Evolutionary conservation across 2,888 invertebrate genomes (phyloP).

Genomic region (Drosophila austrosaltans): DNA sequence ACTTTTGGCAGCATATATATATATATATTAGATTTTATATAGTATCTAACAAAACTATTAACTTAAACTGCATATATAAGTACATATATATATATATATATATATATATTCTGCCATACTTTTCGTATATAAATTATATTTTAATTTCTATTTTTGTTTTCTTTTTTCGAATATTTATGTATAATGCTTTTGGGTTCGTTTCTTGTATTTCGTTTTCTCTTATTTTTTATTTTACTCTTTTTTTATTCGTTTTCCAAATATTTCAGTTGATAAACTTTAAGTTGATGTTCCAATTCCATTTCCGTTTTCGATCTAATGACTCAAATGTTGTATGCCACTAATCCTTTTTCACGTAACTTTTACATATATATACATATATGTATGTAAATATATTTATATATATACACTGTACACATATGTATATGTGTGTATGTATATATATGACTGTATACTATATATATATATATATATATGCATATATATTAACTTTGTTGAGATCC

Average conservation of each 20-base stretch:
- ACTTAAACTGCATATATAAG: not conserved
- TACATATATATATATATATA: not conserved
- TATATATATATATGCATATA: conserved; percentile 24
- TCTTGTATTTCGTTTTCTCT: not conserved
- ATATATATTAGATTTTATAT: conserved; percentile 15
- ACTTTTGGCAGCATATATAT: conserved; percentile 10
- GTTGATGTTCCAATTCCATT: conserved; percentile 29
- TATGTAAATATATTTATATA: conserved; percentile 41
- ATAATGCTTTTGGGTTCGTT: conserved; percentile 8
- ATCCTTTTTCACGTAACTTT: conserved; percentile 66
- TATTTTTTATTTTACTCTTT: not conserved
- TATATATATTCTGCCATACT: conserved; percentile 4
- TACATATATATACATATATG: conserved; percentile 54
- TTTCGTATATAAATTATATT: not conserved
- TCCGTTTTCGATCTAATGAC: conserved; percentile 44
- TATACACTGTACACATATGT: not conserved
- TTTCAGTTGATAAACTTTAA: conserved; percentile 20
- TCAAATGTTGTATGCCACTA: conserved; percentile 73
- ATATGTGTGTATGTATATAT: conserved; percentile 60
- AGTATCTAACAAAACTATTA: conserved; percentile 1
- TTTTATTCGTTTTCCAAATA: conserved; percentile 20
- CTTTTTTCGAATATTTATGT: not conserved
- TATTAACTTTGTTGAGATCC: conserved; percentile 13
- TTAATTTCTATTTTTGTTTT: not conserved
- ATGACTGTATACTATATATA: not conserved